Evolutionary conservation across 2,888 invertebrate species (phyloP), one percentile per base, ranked within the genome.

Genomic region (Tiliacea aurago): DNA sequence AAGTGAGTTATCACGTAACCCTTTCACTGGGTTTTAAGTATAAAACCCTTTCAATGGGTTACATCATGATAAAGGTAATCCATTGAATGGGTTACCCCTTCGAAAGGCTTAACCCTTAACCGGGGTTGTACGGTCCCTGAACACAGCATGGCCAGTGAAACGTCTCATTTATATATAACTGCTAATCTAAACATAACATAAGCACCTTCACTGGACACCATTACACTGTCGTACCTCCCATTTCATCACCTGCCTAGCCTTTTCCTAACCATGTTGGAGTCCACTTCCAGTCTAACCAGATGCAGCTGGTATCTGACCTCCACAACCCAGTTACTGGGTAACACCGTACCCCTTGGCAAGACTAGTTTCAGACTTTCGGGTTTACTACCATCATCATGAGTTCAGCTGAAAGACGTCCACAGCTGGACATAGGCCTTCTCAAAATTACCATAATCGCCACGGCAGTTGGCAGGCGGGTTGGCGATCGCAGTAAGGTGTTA

Each of bases 91-190:
- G n/a, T n/a, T n/a, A n/a, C n/a, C n/a, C n/a, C n/a, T n/a, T n/a
- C n/a, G n/a, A n/a, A n/a, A n/a, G n/a, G n/a, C n/a, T n/a, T n/a
- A n/a, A n/a, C n/a, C n/a, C n/a, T n/a, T n/a, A n/a, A n/a, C n/a
- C n/a, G n/a, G n/a, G n/a, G n/a, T n/a, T n/a, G n/a, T n/a, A n/a
- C n/a, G n/a, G n/a, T n/a, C n/a, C n/a, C n/a, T n/a, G n/a, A n/a
- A n/a, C 28, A 41, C 45, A 62, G 33, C 62, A 6, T 41, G 55
- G 41, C 37, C 73, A 63, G 65, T 56, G 41, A 5, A 55, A 64
- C 41, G 45, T 73, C 41, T 23, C 64, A 55, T 73, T 73, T 55
- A 41, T 73, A 55, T 64, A 55, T 45, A 45, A 73, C 23, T 64
- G 55, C 18, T n/a, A 47, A n/a, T 41, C 55, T 65, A 23, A 47